Evolutionary conservation across 2,888 invertebrate species (phyloP).

Genomic region (Corbicula japonica): DNA sequence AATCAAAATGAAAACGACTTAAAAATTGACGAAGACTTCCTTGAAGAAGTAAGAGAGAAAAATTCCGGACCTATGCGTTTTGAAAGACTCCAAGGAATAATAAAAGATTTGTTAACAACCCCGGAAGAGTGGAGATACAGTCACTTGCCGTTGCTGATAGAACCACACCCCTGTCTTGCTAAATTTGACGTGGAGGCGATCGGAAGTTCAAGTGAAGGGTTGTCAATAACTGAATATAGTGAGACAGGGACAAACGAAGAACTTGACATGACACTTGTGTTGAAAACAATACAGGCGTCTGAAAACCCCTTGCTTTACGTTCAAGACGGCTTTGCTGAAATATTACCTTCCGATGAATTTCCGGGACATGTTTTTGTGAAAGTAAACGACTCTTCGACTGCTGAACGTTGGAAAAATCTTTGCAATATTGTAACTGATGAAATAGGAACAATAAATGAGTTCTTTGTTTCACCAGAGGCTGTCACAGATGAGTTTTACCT

Average conservation of each 20-base stretch:
- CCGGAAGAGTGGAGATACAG: conserved; percentile 25
- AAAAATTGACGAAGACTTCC: no score
- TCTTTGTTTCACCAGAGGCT: conserved; percentile 32
- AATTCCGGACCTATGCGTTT: no score
- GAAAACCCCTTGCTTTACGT: background rate
- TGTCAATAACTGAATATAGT: conserved; percentile 31
- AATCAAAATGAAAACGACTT: no score
- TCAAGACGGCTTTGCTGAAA: conserved; percentile 4
- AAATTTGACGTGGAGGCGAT: conserved; percentile 30
- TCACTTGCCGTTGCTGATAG: conserved; percentile 18
- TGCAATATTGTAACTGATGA: conserved; percentile 31
- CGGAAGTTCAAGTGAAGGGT: conserved; percentile 41
- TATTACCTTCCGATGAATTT: conserved; percentile 9
- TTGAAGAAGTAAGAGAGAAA: no score
- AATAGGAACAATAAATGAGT: conserved; percentile 33
- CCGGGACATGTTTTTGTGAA: conserved; percentile 37
- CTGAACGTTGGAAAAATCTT: conserved; percentile 25
- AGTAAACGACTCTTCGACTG: conserved; percentile 3
- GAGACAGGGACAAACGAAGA: conserved; percentile 35
- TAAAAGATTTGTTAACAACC: no score
- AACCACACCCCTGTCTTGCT: conserved; percentile 36
- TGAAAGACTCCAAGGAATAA: no score
- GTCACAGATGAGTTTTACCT: conserved; percentile 45
- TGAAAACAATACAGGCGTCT: conserved; percentile 26
- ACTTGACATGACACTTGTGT: conserved; percentile 35